phyloP scores from a whole-genome alignment of 2,797 vertebrate genomes.

The Gobio occitaniae region DNA sequence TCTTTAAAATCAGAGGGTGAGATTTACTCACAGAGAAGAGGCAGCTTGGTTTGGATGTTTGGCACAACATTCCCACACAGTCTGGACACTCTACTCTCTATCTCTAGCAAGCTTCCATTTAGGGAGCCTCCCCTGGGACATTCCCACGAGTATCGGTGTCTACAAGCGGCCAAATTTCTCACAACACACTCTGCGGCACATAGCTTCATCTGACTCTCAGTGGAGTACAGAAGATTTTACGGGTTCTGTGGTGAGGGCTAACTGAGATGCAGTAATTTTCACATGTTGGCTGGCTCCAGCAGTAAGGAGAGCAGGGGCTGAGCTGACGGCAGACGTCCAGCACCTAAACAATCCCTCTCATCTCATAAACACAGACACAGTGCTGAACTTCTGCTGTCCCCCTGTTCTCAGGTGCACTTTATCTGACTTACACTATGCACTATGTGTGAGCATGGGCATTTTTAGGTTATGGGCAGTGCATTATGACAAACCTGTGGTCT shows the following conservation, averaged over 20 bases:
- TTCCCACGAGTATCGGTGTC: conserved; percentile 19
- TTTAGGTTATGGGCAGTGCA: not conserved
- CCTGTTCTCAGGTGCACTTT: not conserved
- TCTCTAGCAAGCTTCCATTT: conserved; percentile 4
- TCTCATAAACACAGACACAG: conserved; percentile 35
- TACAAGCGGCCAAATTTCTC: not conserved
- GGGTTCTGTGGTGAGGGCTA: conserved; percentile 10
- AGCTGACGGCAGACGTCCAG: conserved; percentile 31
- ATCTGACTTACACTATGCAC: conserved; percentile 9
- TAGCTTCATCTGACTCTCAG: not conserved
- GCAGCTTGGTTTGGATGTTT: conserved; percentile 29
- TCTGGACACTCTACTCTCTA: conserved; percentile 7
- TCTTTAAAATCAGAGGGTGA: not conserved
- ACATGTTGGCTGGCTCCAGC: conserved; percentile 12
- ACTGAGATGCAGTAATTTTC: conserved; percentile 41
- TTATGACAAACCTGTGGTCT: not conserved
- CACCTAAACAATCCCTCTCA: conserved; percentile 40
- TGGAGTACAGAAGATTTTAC: conserved; percentile 6
- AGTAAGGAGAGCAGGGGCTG: conserved; percentile 15
- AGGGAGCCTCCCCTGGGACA: conserved; percentile 31
- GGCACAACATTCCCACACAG: conserved; percentile 39
- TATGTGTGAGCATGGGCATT: not conserved
- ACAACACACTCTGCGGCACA: not conserved
- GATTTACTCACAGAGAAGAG: conserved; percentile 5
- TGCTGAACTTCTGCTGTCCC: conserved; percentile 38